These are phyloP conservation scores for Alloscopus bannaensis DNA, from an alignment of 2,888 invertebrate species.

Conservation along the genomic window DNA sequence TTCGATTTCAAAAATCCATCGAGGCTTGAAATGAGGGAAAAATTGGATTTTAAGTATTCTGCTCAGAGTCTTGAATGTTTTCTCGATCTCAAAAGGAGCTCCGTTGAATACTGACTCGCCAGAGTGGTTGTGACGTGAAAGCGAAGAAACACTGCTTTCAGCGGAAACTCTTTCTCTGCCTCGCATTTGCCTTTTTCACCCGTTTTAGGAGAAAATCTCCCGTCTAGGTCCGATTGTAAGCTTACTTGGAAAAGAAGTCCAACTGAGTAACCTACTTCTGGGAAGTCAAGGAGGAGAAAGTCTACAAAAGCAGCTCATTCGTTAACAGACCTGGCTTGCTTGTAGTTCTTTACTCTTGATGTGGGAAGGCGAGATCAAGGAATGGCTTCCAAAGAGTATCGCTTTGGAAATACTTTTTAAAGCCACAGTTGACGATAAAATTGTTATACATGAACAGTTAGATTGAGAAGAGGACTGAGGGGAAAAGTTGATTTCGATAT, in stretches of 20 bases:
- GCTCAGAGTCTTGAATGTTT: constrained; percentile 58
- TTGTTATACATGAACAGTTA: constrained; percentile 13
- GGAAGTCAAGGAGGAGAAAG: no score
- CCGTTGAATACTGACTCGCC: constrained; percentile 42
- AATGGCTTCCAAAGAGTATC: no score
- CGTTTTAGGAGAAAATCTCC: background rate
- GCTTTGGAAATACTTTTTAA: no score
- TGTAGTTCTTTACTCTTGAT: no score
- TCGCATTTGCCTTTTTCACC: no score
- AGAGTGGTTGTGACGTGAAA: constrained; percentile 55
- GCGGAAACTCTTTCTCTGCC: constrained; percentile 42
- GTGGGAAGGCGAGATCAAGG: no score
- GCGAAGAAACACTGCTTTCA: constrained; percentile 48
- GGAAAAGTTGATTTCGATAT: constrained; percentile 57
- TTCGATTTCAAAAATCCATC: constrained; percentile 60
- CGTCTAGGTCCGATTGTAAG: no score
- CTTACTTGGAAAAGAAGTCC: background rate
- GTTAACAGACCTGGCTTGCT: no score
- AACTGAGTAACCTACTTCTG: no score
- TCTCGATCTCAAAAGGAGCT: constrained; percentile 47
- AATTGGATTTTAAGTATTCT: constrained; percentile 65
- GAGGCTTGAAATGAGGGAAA: constrained; percentile 62
- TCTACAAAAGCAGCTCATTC: no score
- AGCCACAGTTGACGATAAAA: constrained; percentile 9
- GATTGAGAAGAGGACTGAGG: constrained; percentile 7